Evolutionary conservation across 2,113 vertebrate genomes (phyloP).

Genomic region (Seriola dumerili): DNA sequence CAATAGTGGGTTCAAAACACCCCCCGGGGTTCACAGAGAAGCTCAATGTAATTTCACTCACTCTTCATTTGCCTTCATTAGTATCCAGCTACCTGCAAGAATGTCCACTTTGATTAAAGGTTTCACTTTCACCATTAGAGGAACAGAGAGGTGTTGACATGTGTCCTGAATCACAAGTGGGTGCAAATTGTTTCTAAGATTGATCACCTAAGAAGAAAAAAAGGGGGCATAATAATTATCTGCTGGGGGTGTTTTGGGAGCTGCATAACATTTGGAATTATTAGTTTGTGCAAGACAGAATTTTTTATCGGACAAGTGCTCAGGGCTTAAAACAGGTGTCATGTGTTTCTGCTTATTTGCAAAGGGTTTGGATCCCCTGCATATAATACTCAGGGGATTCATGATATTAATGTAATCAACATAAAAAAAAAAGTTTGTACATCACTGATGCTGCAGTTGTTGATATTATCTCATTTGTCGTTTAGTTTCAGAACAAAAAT

Average conservation of each 20-base stretch:
- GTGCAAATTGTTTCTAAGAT: not conserved
- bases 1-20: slow-evolving; percentile 20
- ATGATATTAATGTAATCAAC: not conserved
- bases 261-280: not conserved
- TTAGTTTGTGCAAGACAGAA: not conserved
- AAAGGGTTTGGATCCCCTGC: not conserved
- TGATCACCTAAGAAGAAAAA: not conserved
- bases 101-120: slow-evolving; percentile 1
- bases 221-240: not conserved
- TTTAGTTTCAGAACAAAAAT: not conserved
- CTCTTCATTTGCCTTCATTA: not conserved
- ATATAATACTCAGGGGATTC: not conserved
- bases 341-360: not conserved
- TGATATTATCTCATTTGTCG: not conserved
- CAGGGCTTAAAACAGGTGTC: not conserved
- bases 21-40: not conserved
- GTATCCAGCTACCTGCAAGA: not conserved
- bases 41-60: not conserved
- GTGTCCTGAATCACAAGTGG: not conserved
- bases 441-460: not conserved
- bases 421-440: not conserved
- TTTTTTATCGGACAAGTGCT: not conserved
- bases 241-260: not conserved
- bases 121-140: not conserved
- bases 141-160: not conserved